These are phyloP conservation scores for Drosophila repletoides DNA, from an alignment of 1,140 invertebrate genomes.

Conservation along the genomic window DNA sequence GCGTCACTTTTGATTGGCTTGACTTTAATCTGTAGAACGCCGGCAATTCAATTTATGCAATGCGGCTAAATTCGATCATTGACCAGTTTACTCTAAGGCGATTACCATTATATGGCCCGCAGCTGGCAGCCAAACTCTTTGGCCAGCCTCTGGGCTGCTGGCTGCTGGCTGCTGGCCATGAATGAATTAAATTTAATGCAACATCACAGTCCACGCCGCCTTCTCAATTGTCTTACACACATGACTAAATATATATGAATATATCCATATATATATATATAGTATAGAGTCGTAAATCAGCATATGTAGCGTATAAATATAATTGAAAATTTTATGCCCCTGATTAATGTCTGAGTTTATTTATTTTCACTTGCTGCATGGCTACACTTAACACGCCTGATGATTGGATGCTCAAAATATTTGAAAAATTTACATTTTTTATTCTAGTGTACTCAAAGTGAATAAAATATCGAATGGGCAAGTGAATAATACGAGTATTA, in stretches of 20 bases:
- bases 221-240: background rate
- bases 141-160: no score
- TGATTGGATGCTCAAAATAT: slow-evolving; percentile 58
- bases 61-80: slow-evolving; percentile 9
- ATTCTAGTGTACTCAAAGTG: slow-evolving; percentile 37
- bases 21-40: slow-evolving; percentile 1
- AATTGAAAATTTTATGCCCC: slow-evolving; percentile 35
- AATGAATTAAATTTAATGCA: slow-evolving; percentile 52
- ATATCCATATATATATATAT: no score
- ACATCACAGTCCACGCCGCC: slow-evolving; percentile 4
- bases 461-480: slow-evolving; percentile 41
- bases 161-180: background rate
- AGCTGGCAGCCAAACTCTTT: background rate
- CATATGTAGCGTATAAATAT: slow-evolving; percentile 35
- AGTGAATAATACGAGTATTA: slow-evolving; percentile 14
- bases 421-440: no score
- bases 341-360: slow-evolving; percentile 44
- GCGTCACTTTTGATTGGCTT: slow-evolving; percentile 14
- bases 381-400: slow-evolving; percentile 33
- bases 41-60: slow-evolving; percentile 1
- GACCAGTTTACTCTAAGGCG: slow-evolving; percentile 17
- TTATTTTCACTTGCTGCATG: slow-evolving; percentile 34
- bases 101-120: slow-evolving; percentile 12
- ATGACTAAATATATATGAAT: no score
- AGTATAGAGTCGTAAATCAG: slow-evolving; percentile 49